Base-by-base conservation (phyloP, 1,140 invertebrate genomes). In the Lepidostoma basale region DNA sequence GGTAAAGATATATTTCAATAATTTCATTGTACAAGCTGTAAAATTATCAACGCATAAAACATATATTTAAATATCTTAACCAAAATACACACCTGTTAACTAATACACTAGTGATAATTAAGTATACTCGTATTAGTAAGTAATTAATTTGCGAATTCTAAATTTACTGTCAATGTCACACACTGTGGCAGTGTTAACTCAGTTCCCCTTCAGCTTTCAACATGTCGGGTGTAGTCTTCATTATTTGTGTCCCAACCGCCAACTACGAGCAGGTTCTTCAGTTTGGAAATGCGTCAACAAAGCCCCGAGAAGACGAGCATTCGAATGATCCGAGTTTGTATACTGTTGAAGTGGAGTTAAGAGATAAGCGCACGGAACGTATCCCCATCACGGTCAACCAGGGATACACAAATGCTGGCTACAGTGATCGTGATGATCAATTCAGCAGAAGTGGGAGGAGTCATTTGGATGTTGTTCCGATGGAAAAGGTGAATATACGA, bases 201-300 rank as follows among this genome's bases (percentile, higher is more conserved):
- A 47, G 20, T 47, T 8, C 1, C 20, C 12, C 23, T 20, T 3
- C 3, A 47, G 44, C 12, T 23, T 2, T 30, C 2, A 54, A 67
- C n/a, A 84, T 83, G 80, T 79, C 84, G 3, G 85, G 85, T 67
- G 85, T 87, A 36, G 84, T 87, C 33, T 87, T 87, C 74, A 74
- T 87, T 69, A 85, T 87, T 60, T 86, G 85, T 72, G 85, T 87
- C 69, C 85, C 86, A n/a, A 87, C 85, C 33, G 73, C 84, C 18
- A 86, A 79, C 75, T 83, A 85, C 72, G 85, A 87, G 73, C 82
- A 85, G 62, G 77, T 84, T 65, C 73, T 86, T 30, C 77, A 84
- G 62, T 84, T 84, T 69, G 85, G 84, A 64, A 75, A 74, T 75
- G 40, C n/a, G 22, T 16, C 5, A 40, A 14, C 40, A 79, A 73